Evolutionary conservation across 2,797 vertebrate genomes (phyloP), one percentile per base, ranked within the genome.

Genomic region (Podarcis siculus): DNA sequence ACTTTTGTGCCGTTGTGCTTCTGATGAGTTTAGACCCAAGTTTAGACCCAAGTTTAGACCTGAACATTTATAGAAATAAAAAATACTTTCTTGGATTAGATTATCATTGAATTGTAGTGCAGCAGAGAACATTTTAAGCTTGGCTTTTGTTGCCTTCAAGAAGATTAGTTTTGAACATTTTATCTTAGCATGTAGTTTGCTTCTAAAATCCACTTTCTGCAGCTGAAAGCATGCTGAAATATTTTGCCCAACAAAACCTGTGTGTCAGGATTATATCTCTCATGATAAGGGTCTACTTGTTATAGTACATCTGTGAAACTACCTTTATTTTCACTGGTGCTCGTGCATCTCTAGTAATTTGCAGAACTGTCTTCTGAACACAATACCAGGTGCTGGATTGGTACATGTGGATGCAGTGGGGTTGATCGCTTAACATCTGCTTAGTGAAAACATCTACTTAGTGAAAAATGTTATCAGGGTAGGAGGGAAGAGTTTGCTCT

Each of bases 11-110:
- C 61, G 37, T 69, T 69, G 32, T 71, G 39, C 49, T 94, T 83
- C 30, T 85, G 45, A 82, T 92, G 93, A n/a, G n/a, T n/a, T n/a
- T n/a, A n/a, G n/a, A n/a, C n/a, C 0, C 82, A 89, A 89, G n/a
- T 87, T 96, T 95, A 90, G 15, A 89, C 45, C 0, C 82, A 89
- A 89, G n/a, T 87, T 96, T 95, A 90, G 15, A 89, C 45, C 87
- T 69, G n/a, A 92, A 93, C 91, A 87, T n/a, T 58, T 76, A 13
- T 8, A 37, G 85, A 75, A 87, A 25, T 86, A 89, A 83, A 19
- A 93, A 93, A 79, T 83, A 79, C 91, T 95, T 93, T 90, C 89
- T 85, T 30, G 81, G 91, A 92, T 49, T 85, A 93, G 94, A 87
- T 66, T 61, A 89, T 32, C 1, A 6, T 87, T 73, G 42, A 9